Base-by-base conservation (phyloP, 2,797 vertebrate genomes). In the Lutjanus argentimaculatus region DNA sequence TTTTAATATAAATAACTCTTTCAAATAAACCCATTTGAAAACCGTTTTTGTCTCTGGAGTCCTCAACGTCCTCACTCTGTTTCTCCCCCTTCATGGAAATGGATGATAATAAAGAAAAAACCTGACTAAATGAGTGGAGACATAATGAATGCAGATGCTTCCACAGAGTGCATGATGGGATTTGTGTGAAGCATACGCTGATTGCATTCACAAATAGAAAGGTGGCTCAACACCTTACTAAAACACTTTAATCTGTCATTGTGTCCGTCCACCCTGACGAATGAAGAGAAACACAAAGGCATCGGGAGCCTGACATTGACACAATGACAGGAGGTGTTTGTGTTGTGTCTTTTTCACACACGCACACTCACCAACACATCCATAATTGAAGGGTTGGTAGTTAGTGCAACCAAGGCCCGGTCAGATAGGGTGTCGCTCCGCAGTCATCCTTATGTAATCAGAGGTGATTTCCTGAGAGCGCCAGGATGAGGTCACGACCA, bases 301-400 rank as follows among this genome's bases (percentile, higher is more conserved):
- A 8, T 0, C 3, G 6, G 11, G 57, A 72, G 77, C 40, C 57
- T 62, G 79, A 53, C 80, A 51, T 16, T 80, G 74, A 86, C 80
- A 71, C 71, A 67, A 25, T 76, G 86, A 77, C 68, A 66, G 77
- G 70, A n/a, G 6, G 8, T 75, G 42, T 57, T 62, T 70, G 48
- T 22, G 51, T 36, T 67, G 71, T 43, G 15, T 63, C 66, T 30
- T 82, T 81, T 82, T 84, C 75, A 67, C 53, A 68, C 74, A 76
- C 74, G 46, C 88, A 85, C 62, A 80, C 63, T 80, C 72, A 12
- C 70, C 72, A 67, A 69, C 82, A 80, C 84, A 94, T 94, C 19
- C 84, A 94, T 94, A 91, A 94, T 94, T 93, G 82, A 95, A 51
- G 56, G 53, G 14, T 40, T 70, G 75, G 48, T 72, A 87, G 80